Evolutionary conservation across 2,113 vertebrate genomes (phyloP).

Genomic region (Lagenorhynchus albirostris): DNA sequence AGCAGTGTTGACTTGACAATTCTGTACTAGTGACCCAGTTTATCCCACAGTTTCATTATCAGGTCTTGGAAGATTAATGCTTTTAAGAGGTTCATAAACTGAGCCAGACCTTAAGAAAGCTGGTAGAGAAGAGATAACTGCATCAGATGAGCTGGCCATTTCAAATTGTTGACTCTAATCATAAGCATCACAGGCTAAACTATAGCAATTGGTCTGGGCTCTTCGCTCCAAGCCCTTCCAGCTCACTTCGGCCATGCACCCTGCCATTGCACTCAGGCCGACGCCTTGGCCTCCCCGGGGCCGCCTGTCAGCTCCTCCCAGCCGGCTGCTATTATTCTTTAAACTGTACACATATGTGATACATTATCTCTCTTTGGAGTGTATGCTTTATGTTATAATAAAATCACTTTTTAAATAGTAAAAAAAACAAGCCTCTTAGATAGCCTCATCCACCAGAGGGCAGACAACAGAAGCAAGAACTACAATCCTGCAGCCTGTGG

Average conservation of each 20-base stretch:
- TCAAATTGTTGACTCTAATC: conserved; percentile 91
- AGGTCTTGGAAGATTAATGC: conserved; percentile 85
- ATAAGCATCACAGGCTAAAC: conserved; percentile 90
- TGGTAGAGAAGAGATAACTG: conserved; percentile 75
- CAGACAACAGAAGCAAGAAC: no score
- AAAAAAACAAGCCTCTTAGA: background rate
- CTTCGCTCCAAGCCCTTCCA: no score
- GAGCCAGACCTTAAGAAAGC: conserved; percentile 86
- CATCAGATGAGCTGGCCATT: conserved; percentile 89
- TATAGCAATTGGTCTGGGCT: conserved; percentile 82
- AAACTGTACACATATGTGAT: background rate
- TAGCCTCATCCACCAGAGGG: no score
- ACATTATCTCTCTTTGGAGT: background rate
- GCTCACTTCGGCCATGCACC: no score
- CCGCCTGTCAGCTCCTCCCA: no score
- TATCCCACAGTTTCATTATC: conserved; percentile 93
- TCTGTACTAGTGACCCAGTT: conserved; percentile 92
- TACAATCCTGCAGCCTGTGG: no score
- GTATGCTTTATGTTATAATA: background rate
- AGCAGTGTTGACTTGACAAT: conserved; percentile 94
- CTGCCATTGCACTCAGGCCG: rapidly evolving
- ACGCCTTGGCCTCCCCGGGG: no score
- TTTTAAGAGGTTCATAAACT: conserved; percentile 95
- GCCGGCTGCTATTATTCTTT: background rate
- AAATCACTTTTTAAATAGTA: background rate